Evolutionary conservation across 2,797 vertebrate genomes (phyloP).

Genomic region (Ataeniobius toweri): DNA sequence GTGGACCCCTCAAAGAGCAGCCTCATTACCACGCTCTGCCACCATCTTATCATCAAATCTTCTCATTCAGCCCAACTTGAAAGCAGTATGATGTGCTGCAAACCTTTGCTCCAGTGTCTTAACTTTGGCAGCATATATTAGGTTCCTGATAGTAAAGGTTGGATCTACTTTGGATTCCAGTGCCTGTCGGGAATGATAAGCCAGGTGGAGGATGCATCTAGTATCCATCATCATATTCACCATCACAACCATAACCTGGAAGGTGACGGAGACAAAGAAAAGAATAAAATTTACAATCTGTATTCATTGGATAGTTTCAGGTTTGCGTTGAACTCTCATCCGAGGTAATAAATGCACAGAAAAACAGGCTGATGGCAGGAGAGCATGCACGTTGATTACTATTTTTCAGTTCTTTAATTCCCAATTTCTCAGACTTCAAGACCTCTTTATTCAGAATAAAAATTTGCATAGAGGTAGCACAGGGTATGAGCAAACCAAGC

Average conservation of each 20-base stretch:
- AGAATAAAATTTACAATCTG: background rate
- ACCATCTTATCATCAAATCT: background rate
- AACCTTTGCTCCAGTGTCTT: background rate
- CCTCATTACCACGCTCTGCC: background rate
- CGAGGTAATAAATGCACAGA: background rate
- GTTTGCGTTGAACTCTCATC: background rate
- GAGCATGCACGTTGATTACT: background rate
- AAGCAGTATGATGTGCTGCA: background rate
- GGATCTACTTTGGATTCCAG: background rate
- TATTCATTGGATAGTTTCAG: background rate
- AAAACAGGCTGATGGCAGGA: background rate
- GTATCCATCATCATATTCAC: slow-evolving; percentile 86
- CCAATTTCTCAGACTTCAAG: no score
- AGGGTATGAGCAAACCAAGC: no score
- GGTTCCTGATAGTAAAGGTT: background rate
- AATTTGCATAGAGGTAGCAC: no score
- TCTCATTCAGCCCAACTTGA: background rate
- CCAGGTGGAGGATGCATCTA: slow-evolving; percentile 3
- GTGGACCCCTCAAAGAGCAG: background rate
- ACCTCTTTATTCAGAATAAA: no score
- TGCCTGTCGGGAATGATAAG: background rate
- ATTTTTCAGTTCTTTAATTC: no score
- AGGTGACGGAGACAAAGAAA: slow-evolving; percentile 10
- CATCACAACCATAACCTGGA: slow-evolving; percentile 90
- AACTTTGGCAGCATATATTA: background rate